These are phyloP conservation scores for Chironomus tepperi DNA, from an alignment of 1,140 invertebrate genomes.

Conservation along the genomic window DNA sequence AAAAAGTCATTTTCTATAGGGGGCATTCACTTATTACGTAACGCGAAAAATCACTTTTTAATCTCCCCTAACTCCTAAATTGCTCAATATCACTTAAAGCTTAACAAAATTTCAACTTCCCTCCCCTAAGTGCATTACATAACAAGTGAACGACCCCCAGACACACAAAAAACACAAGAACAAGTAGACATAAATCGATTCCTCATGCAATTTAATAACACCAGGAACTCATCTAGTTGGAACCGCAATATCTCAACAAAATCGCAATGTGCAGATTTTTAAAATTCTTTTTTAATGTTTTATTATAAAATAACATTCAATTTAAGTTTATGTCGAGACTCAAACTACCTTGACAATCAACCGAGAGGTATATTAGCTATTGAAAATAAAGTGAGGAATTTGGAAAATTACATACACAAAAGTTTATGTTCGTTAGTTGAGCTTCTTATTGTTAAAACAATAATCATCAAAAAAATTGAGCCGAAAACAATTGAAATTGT, in stretches of 20 bases:
- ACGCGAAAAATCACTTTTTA: too few relatives aligned
- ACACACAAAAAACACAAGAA: too few relatives aligned
- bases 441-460: background rate
- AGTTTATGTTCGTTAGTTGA: background rate
- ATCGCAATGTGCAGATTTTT: too few relatives aligned
- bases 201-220: background rate
- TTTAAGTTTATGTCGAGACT: background rate
- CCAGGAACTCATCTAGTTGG: background rate
- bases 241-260: too few relatives aligned
- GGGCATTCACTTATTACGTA: too few relatives aligned
- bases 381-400: background rate
- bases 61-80: too few relatives aligned
- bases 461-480: background rate
- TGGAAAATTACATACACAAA: background rate
- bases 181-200: background rate
- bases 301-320: background rate
- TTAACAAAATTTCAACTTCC: too few relatives aligned
- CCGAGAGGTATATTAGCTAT: background rate
- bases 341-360: background rate
- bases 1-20: too few relatives aligned
- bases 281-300: too few relatives aligned
- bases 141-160: too few relatives aligned
- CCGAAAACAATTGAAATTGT: constrained; percentile 4
- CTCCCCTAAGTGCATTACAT: too few relatives aligned
- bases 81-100: too few relatives aligned